Evolutionary conservation across 2,797 vertebrate species (phyloP), one percentile per base, ranked within the genome.

Genomic region (Neosalanx taihuensis): DNA sequence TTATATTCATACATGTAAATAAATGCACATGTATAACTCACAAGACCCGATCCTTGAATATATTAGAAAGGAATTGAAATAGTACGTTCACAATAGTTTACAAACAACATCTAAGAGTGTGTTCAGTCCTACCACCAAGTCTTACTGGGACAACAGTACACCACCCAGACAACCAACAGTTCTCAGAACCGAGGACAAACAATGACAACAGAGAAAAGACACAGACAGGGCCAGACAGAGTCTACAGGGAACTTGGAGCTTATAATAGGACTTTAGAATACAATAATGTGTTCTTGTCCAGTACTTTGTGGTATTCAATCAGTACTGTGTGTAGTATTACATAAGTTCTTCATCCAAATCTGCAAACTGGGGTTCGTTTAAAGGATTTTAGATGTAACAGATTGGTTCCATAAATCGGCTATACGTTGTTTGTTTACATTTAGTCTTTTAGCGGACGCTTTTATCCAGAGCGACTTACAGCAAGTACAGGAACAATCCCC

Each of bases 31-130:
- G 17, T 56, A 6, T 56, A 56, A n/a, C 18, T n/a, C 17, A 56
- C 51, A 56, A n/a, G 51, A n/a, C 18, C 51, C 51, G n/a, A n/a
- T 56, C 4, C 18, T n/a, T n/a, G 18, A 56, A n/a, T n/a, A 56
- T 56, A 17, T 56, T 56, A 56, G 18, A 56, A n/a, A 56, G 51
- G 51, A 17, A n/a, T 9, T 9, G 3, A 17, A n/a, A n/a, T 56
- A 46, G 51, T 53, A 53, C 1, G 6, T 53, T 53, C 18, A 53
- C 18, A 53, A 7, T 41, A 41, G 9, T 46, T 56, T 17, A 56
- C 51, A 56, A 56, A 71, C 18, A 56, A 18, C 41, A 37, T 70
- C 2, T 67, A 29, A 20, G 29, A 67, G 31, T 53, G n/a, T 29
- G 18, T 17, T 56, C 29, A 30, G 20, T 29, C n/a, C 20, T 59